Percentiles rank a stretch among this genome's conserved stretches.
phyloP scores from a whole-genome alignment of 1,140 invertebrate species.

The Neodiprion fabricii region DNA sequence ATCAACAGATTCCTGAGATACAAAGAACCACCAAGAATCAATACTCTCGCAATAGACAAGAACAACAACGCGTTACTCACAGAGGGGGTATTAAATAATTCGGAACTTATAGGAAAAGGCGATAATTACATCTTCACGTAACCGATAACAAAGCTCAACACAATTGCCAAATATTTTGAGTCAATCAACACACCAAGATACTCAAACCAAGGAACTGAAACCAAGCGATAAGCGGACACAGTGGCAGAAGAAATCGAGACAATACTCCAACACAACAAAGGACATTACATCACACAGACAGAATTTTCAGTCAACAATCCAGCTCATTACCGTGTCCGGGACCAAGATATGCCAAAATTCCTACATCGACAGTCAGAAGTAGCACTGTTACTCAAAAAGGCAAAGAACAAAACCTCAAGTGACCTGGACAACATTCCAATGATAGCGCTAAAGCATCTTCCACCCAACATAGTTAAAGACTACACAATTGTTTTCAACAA shows the following conservation, averaged over 20 bases:
- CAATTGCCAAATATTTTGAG: no score
- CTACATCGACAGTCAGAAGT: not conserved
- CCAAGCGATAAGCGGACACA: not conserved
- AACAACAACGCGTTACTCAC: slow-evolving; percentile 10
- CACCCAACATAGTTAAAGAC: not conserved
- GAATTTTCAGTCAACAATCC: slow-evolving; percentile 1
- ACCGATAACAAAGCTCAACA: slow-evolving; percentile 13
- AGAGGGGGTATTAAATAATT: not conserved
- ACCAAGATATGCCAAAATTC: not conserved
- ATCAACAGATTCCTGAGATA: slow-evolving; percentile 24
- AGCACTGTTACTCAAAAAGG: slow-evolving; percentile 11
- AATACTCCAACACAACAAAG: not conserved
- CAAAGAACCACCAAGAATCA: slow-evolving; percentile 20
- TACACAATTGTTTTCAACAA: slow-evolving; percentile 28
- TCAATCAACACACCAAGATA: no score
- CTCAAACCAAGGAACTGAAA: not conserved
- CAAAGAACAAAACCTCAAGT: slow-evolving; percentile 32
- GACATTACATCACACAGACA: not conserved
- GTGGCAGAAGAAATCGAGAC: not conserved
- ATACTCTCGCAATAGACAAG: not conserved
- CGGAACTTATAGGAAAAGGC: not conserved
- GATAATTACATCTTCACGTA: slow-evolving; percentile 8
- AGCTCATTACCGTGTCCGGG: not conserved
- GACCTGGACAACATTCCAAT: slow-evolving; percentile 29
- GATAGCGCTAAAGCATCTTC: slow-evolving; percentile 28